These are phyloP conservation scores for Bombus impatiens DNA, from an alignment of 1,140 invertebrate species.

Conservation along the genomic window DNA sequence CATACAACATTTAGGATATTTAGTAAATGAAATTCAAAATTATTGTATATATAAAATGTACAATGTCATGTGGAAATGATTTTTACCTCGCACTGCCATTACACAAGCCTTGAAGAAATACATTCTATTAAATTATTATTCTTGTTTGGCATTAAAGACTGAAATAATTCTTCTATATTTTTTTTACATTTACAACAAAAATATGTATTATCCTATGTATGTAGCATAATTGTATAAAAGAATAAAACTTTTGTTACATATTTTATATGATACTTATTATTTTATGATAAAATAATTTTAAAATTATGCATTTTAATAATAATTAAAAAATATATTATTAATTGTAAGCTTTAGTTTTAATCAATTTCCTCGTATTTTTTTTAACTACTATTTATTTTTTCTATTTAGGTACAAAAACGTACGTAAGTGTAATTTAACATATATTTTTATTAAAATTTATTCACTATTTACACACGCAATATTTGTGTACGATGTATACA, in stretches of 20 bases:
- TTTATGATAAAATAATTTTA: not conserved
- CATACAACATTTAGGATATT: conserved; percentile 30
- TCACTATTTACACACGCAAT: conserved; percentile 68
- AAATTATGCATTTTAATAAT: not conserved
- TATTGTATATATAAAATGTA: conserved; percentile 28
- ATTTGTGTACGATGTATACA: conserved; percentile 54
- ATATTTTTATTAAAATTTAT: conserved; percentile 61
- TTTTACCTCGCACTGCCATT: conserved; percentile 69
- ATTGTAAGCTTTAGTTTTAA: not conserved
- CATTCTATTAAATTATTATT: conserved; percentile 67
- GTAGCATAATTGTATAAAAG: conserved; percentile 65
- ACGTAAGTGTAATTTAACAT: conserved; percentile 26
- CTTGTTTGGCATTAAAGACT: conserved; percentile 77
- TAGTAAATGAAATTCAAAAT: conserved; percentile 25
- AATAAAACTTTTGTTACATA: conserved; percentile 68
- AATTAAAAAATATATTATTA: conserved; percentile 4
- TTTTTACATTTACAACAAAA: conserved; percentile 74
- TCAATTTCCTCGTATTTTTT: not conserved
- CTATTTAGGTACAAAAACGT: conserved; percentile 28
- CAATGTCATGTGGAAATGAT: conserved; percentile 33
- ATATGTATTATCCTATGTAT: conserved; percentile 53
- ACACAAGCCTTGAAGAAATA: conserved; percentile 60
- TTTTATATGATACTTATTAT: conserved; percentile 40
- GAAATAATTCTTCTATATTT: conserved; percentile 76
- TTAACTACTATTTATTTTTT: conserved; percentile 14